Percentiles rank a stretch among this genome's conserved stretches.
Conservation (phyloP, 2,797 vertebrate genomes). For the Lutjanus argentimaculatus region DNA sequence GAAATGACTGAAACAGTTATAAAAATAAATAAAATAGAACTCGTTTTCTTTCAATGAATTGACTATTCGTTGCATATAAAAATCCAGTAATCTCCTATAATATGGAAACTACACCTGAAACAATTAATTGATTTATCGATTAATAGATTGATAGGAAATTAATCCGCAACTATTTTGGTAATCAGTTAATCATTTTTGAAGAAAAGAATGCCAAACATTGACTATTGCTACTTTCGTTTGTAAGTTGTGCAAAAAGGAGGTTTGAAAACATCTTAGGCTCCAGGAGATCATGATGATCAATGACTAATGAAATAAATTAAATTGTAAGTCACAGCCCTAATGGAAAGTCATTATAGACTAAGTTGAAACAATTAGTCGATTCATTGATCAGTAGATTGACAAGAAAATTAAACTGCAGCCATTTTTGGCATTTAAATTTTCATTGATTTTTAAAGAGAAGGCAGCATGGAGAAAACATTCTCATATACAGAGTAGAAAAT, state of each 20-base stretch:
- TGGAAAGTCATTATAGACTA: neutral
- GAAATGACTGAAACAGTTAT: too few species aligned
- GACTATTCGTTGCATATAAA: too few species aligned
- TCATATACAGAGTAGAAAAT: neutral
- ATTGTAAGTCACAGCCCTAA: neutral
- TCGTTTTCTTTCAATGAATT: too few species aligned
- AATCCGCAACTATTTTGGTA: neutral
- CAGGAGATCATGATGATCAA: too few species aligned
- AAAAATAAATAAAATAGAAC: too few species aligned
- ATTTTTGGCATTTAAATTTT: neutral
- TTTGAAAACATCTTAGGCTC: neutral
- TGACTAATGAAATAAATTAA: neutral
- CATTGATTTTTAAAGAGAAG: neutral
- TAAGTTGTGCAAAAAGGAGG: neutral
- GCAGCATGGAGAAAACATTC: neutral
- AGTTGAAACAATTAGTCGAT: neutral
- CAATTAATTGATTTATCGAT: too few species aligned
- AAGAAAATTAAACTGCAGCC: neutral
- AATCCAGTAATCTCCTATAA: too few species aligned
- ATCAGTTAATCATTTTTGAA: neutral
- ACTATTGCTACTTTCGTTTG: too few species aligned
- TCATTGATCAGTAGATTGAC: neutral
- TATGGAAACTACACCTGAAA: too few species aligned
- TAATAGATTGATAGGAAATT: too few species aligned
- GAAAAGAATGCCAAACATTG: neutral